phyloP scores from a whole-genome alignment of 2,888 invertebrate genomes.

The Pheosia tremula region DNA sequence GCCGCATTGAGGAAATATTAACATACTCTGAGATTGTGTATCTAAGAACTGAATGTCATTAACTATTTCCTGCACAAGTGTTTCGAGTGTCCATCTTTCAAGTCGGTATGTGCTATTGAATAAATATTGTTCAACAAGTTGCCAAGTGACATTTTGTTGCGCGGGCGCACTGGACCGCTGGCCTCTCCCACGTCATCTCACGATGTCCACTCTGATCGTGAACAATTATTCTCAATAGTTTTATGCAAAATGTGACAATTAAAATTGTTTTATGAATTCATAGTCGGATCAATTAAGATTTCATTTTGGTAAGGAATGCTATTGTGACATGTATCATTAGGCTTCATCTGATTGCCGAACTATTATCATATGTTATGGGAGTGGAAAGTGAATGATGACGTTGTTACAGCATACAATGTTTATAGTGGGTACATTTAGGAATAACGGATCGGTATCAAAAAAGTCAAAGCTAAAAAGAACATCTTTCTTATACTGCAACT shows the following conservation, averaged over 20 bases:
- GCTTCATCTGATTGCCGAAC: conserved; percentile 50
- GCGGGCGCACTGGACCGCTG: conserved; percentile 45
- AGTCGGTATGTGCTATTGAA: conserved; percentile 70
- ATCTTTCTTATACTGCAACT: conserved; percentile 51
- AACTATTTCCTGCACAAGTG: conserved; percentile 75
- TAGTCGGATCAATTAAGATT: conserved; percentile 76
- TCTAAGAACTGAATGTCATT: conserved; percentile 78
- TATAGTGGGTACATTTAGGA: neutral
- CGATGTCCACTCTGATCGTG: conserved; percentile 58
- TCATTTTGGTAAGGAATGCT: conserved; percentile 73
- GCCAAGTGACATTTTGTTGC: conserved; percentile 78
- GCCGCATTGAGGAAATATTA: conserved; percentile 63
- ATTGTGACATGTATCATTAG: conserved; percentile 70
- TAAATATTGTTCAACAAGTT: conserved; percentile 80
- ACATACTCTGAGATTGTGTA: conserved; percentile 68
- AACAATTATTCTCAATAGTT: conserved; percentile 72
- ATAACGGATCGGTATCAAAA: conserved; percentile 36
- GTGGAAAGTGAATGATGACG: conserved; percentile 25
- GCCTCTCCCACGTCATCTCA: conserved; percentile 64
- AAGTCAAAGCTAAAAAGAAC: conserved; percentile 59
- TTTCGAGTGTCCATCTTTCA: conserved; percentile 73
- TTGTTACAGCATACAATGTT: conserved; percentile 15
- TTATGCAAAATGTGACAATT: conserved; percentile 78
- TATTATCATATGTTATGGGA: conserved; percentile 34
- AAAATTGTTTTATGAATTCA: conserved; percentile 77